Conservation (phyloP, 2,888 invertebrate genomes). For the Aphidoletes aphidimyza region DNA sequence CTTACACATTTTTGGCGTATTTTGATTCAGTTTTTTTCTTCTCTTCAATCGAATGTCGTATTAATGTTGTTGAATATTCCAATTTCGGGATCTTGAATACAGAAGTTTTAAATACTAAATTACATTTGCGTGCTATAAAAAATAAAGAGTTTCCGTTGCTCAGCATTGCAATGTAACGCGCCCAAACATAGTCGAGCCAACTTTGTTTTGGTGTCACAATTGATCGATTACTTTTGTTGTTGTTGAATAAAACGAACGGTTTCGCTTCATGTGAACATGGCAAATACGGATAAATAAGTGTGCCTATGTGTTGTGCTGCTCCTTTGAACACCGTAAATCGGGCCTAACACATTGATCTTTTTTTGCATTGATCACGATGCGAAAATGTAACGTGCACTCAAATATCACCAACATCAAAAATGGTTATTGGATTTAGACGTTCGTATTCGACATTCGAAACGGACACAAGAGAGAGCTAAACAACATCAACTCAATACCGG, state of each 20-base stretch:
- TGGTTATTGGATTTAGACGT: not conserved
- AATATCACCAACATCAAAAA: not conserved
- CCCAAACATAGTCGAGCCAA: not conserved
- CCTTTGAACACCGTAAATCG: conserved; percentile 24
- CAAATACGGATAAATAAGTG: conserved; percentile 12
- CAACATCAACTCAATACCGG: no score
- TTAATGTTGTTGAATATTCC: no score
- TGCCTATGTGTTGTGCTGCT: not conserved
- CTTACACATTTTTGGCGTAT: no score
- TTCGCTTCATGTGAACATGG: not conserved
- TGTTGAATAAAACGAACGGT: not conserved
- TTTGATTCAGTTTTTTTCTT: no score
- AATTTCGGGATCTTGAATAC: no score
- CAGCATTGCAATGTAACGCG: not conserved
- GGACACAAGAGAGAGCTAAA: not conserved
- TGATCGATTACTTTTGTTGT: conserved; percentile 20
- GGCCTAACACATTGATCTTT: not conserved
- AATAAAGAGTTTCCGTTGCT: not conserved
- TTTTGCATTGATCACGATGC: not conserved
- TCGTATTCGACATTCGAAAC: not conserved
- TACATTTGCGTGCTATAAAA: no score
- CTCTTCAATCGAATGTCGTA: no score
- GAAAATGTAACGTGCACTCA: not conserved
- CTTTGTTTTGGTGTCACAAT: not conserved
- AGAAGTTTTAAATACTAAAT: no score